Percentiles rank a stretch among this genome's conserved stretches.
Evolutionary conservation across 2,888 invertebrate genomes (phyloP).

Genomic region (Omphaloscelis lunosa): DNA sequence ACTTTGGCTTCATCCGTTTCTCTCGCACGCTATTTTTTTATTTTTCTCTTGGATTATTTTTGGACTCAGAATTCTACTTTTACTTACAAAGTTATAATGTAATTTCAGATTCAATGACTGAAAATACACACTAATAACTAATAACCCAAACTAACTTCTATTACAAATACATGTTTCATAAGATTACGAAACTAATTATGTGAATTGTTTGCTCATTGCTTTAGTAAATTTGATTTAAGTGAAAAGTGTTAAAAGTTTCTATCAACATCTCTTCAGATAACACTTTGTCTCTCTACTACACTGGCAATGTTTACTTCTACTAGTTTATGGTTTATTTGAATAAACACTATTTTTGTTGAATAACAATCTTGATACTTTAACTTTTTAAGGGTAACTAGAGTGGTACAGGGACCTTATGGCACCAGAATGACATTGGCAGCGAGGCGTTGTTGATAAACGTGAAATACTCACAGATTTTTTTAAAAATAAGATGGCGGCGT

Average conservation of each 20-base stretch:
- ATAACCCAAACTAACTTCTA: not conserved
- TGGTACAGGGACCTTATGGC: too few relatives aligned
- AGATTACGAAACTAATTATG: not conserved
- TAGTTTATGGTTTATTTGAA: slow-evolving; percentile 16
- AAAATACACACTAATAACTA: not conserved
- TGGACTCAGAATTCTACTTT: not conserved
- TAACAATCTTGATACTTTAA: slow-evolving; percentile 18
- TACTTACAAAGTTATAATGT: not conserved
- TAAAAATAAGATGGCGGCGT: too few relatives aligned
- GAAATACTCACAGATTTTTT: too few relatives aligned
- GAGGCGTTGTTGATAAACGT: too few relatives aligned
- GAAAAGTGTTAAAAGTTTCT: slow-evolving; percentile 46
- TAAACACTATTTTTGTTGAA: not conserved
- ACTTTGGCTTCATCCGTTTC: not conserved
- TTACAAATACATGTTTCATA: not conserved
- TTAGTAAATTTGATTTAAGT: slow-evolving; percentile 14
- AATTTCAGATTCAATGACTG: not conserved
- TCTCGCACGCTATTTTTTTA: not conserved
- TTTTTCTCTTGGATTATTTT: not conserved
- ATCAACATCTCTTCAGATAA: not conserved
- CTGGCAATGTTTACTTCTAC: slow-evolving; percentile 24
- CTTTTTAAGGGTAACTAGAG: not conserved
- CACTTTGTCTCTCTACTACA: slow-evolving; percentile 1
- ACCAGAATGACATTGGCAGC: too few relatives aligned
- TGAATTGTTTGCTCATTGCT: not conserved